Percentiles rank a stretch among this genome's conserved stretches.
phyloP scores from a whole-genome alignment of 1,140 invertebrate genomes.

The Trachelipus rathkii region DNA sequence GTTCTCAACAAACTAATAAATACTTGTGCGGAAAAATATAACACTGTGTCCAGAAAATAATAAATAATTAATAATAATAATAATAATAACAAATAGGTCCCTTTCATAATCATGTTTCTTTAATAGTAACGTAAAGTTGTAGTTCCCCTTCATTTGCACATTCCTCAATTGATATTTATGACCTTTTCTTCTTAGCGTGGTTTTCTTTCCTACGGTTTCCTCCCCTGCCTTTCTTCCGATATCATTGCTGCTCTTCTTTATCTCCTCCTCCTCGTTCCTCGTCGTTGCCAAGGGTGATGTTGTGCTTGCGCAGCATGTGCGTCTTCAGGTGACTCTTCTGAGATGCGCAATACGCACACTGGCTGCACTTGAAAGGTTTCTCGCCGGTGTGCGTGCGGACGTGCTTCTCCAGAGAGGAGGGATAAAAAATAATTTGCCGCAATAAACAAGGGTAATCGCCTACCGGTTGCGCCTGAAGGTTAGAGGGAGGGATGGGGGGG shows the following conservation, averaged over 20 bases:
- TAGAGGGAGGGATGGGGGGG: background rate
- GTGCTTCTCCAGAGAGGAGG: conserved; percentile 71
- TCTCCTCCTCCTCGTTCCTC: background rate
- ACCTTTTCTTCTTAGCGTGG: background rate
- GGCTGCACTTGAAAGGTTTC: conserved; percentile 91
- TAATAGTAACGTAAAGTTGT: too few relatives aligned
- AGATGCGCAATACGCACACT: conserved; percentile 91
- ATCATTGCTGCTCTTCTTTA: background rate
- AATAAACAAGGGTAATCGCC: conserved; percentile 32
- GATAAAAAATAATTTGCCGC: conserved; percentile 38
- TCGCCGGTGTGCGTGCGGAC: conserved; percentile 91
- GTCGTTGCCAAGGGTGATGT: conserved; percentile 65
- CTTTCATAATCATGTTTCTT: too few relatives aligned
- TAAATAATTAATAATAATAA: too few relatives aligned
- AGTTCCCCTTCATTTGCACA: background rate
- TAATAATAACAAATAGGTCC: too few relatives aligned
- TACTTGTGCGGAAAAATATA: too few relatives aligned
- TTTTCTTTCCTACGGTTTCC: background rate
- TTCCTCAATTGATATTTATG: background rate
- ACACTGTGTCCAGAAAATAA: too few relatives aligned
- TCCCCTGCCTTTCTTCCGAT: background rate
- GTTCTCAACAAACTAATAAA: too few relatives aligned
- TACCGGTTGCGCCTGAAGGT: background rate
- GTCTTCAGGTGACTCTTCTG: conserved; percentile 92
- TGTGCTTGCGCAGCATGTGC: conserved; percentile 93